phyloP scores from a whole-genome alignment of 2,888 invertebrate genomes.

The Coelogynopora nodosa region DNA sequence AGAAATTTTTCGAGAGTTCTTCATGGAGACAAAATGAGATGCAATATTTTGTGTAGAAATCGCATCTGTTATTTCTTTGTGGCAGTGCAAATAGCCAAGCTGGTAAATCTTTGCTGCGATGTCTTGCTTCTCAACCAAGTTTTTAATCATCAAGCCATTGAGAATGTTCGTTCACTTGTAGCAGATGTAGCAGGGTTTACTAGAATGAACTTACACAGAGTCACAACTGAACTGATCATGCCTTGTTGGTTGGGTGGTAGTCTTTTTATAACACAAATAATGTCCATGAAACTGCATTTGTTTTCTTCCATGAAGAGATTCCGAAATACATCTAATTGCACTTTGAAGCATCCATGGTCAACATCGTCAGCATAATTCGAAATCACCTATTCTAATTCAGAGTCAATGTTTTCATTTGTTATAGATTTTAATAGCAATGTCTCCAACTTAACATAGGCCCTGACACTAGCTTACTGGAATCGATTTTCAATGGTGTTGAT shows the following conservation, averaged over 20 bases:
- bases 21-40: slow-evolving; percentile 8
- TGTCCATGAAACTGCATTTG: slow-evolving; percentile 14
- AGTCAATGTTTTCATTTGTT: slow-evolving; percentile 25
- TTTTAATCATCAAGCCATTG: slow-evolving; percentile 8
- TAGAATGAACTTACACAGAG: slow-evolving; percentile 25
- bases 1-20: slow-evolving; percentile 12
- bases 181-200: slow-evolving; percentile 18
- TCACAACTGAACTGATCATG: slow-evolving; percentile 27
- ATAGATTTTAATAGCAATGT: slow-evolving; percentile 29
- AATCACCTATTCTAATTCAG: slow-evolving; percentile 1
- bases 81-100: slow-evolving; percentile 30
- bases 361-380: slow-evolving; percentile 4
- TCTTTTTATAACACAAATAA: slow-evolving; percentile 31
- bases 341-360: slow-evolving; percentile 17
- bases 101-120: slow-evolving; percentile 12
- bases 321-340: background rate
- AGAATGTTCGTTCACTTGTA: slow-evolving; percentile 23
- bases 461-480: slow-evolving; percentile 17
- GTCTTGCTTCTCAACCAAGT: slow-evolving; percentile 18
- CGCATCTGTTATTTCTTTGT: slow-evolving; percentile 14
- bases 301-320: slow-evolving; percentile 24
- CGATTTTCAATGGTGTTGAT: slow-evolving; percentile 14
- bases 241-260: slow-evolving; percentile 26
- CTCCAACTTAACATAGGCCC: slow-evolving; percentile 24
- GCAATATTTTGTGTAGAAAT: slow-evolving; percentile 31